Conservation (phyloP, 1,140 invertebrate species). For the Aporrectodea caliginosa region DNA sequence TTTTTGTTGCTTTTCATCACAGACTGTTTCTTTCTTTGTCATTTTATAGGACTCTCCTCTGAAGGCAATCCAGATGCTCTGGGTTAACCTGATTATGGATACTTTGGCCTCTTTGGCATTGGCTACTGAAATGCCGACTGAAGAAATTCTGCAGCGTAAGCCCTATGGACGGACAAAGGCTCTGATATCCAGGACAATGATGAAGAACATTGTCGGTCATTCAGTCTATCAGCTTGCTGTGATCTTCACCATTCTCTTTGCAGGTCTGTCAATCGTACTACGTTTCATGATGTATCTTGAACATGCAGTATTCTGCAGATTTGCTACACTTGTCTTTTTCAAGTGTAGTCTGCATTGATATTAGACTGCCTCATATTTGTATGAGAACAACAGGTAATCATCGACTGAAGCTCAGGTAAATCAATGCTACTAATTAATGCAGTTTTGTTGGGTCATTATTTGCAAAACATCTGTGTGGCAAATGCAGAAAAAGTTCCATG, state of each 20-base stretch:
- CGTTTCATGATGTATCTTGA: too few species aligned
- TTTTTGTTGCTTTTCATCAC: background rate
- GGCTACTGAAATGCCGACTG: conserved; percentile 92
- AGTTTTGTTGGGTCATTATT: too few species aligned
- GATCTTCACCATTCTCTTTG: conserved; percentile 68
- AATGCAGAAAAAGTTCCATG: too few species aligned
- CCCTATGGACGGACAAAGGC: conserved; percentile 96
- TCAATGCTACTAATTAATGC: too few species aligned
- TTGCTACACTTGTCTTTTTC: too few species aligned
- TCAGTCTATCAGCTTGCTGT: conserved; percentile 89
- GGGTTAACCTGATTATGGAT: conserved; percentile 99
- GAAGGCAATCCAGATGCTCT: conserved; percentile 96
- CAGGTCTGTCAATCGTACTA: too few species aligned
- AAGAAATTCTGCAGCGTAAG: conserved; percentile 84
- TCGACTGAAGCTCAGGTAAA: too few species aligned
- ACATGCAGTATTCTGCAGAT: too few species aligned
- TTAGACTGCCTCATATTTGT: too few species aligned
- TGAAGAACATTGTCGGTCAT: conserved; percentile 98
- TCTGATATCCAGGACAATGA: conserved; percentile 95
- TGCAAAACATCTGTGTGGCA: too few species aligned
- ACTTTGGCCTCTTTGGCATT: conserved; percentile 92
- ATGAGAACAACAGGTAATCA: too few species aligned
- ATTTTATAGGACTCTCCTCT: conserved; percentile 57
- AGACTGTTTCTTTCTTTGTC: background rate
- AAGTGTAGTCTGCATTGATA: too few species aligned